A percentile compares a stretch with the other conserved stretches of the same genome.
Conservation (phyloP, 2,113 vertebrate species). For the Gnathonemus longibarbis region DNA sequence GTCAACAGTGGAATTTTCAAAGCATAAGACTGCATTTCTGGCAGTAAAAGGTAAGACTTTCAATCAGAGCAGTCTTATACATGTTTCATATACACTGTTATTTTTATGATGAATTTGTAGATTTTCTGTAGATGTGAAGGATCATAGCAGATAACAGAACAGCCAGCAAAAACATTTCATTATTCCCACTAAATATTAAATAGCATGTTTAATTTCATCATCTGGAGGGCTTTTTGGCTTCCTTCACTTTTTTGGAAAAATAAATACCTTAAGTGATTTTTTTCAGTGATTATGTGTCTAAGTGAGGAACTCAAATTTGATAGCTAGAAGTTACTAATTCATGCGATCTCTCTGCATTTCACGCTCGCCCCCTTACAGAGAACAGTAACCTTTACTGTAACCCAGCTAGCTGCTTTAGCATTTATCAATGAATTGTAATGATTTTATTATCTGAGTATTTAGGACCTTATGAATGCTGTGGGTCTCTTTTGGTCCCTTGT, state of each 20-base stretch:
- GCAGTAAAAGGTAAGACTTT: not conserved
- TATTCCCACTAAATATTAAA: not conserved
- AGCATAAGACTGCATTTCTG: not conserved
- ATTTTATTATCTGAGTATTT: not conserved
- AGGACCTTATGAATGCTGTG: not conserved
- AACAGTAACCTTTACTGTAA: not conserved
- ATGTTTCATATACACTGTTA: not conserved
- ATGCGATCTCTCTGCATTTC: not conserved
- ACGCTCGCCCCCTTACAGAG: not conserved
- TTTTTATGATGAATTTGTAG: not conserved
- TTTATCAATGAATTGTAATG: not conserved
- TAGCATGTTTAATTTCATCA: not conserved
- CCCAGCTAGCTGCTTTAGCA: not conserved
- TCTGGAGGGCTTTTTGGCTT: not conserved
- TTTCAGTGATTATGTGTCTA: not conserved
- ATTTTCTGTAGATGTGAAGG: not conserved
- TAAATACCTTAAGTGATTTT: not conserved
- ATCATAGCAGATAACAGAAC: not conserved
- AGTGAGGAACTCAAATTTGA: not conserved
- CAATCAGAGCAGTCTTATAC: not conserved
- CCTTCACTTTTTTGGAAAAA: not conserved
- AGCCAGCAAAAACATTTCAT: not conserved
- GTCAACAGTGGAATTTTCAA: not conserved
- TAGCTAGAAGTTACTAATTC: not conserved
- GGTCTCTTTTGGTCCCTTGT: not conserved